Percentiles rank a stretch among this genome's conserved stretches.
These are phyloP conservation scores for Hoplias malabaricus DNA, from an alignment of 2,113 vertebrate genomes.

Conservation along the genomic window DNA sequence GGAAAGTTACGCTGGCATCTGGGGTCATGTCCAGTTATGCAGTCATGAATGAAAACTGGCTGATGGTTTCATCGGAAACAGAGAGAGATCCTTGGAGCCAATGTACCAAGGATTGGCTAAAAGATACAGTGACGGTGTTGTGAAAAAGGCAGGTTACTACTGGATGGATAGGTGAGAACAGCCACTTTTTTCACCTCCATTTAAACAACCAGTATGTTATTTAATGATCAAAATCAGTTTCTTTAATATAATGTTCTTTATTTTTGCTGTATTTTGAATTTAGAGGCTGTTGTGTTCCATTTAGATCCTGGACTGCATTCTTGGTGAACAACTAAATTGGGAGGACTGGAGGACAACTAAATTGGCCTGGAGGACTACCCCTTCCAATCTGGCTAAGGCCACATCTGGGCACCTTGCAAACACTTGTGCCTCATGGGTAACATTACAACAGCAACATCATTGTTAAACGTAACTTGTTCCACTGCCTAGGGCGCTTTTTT, in stretches of 20 bases:
- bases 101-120: constrained; percentile 1
- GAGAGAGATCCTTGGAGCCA: neutral
- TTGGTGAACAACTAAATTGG: neutral
- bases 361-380: constrained; percentile 21
- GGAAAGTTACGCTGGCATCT: neutral
- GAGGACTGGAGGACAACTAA: constrained; percentile 22
- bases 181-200: neutral
- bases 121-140: neutral
- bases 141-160: neutral
- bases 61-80: constrained; percentile 17
- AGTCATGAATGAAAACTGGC: constrained; percentile 39
- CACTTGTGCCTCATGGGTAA: neutral
- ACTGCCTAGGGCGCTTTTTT: constrained; percentile 35
- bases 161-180: constrained; percentile 6
- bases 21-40: constrained; percentile 5
- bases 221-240: neutral
- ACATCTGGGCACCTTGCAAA: neutral
- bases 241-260: neutral
- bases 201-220: neutral
- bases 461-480: constrained; percentile 39
- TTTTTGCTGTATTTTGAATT: neutral
- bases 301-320: neutral
- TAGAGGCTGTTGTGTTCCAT: neutral
- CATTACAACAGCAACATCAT: constrained; percentile 8
- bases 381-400: neutral